Evolutionary conservation across 37 sponge, comb jelly and placozoan species (phyloP).

Genomic region (Hormiphora californensis): DNA sequence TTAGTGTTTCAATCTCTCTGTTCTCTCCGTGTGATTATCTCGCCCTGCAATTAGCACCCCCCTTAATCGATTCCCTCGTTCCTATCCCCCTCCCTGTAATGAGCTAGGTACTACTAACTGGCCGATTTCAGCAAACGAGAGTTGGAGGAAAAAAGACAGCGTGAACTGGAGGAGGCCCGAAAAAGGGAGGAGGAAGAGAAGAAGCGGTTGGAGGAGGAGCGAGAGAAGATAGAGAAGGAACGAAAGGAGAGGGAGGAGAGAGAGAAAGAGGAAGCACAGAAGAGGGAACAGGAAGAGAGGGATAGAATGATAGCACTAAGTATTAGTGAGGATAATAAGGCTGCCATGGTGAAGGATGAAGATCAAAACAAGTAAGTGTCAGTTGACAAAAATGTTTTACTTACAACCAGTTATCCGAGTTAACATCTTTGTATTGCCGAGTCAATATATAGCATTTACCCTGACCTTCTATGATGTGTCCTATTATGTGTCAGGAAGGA

Average conservation of each 20-base stretch:
- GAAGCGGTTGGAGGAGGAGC: conserved; percentile 66
- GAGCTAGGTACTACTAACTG: too few relatives aligned
- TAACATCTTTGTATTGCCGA: too few relatives aligned
- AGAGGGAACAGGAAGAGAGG: conserved; percentile 63
- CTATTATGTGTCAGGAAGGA: conserved; percentile 43
- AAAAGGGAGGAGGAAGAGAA: conserved; percentile 61
- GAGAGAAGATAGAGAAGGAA: conserved; percentile 50
- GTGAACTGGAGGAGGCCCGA: not conserved
- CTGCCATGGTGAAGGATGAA: not conserved
- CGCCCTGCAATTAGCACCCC: too few relatives aligned
- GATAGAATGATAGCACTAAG: conserved; percentile 53
- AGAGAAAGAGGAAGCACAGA: conserved; percentile 16
- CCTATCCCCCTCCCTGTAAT: too few relatives aligned
- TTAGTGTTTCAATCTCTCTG: not conserved
- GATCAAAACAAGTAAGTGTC: not conserved
- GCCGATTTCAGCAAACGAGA: conserved; percentile 71
- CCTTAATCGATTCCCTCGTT: too few relatives aligned
- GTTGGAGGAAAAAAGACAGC: conserved; percentile 63
- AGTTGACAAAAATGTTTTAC: not conserved
- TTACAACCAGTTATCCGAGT: too few relatives aligned
- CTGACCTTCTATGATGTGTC: too few relatives aligned
- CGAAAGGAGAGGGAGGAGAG: conserved; percentile 53
- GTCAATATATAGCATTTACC: too few relatives aligned
- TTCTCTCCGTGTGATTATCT: too few relatives aligned
- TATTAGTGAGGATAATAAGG: conserved; percentile 48